Base-by-base conservation (phyloP, 2,797 vertebrate genomes). In the Martes flavigula region DNA sequence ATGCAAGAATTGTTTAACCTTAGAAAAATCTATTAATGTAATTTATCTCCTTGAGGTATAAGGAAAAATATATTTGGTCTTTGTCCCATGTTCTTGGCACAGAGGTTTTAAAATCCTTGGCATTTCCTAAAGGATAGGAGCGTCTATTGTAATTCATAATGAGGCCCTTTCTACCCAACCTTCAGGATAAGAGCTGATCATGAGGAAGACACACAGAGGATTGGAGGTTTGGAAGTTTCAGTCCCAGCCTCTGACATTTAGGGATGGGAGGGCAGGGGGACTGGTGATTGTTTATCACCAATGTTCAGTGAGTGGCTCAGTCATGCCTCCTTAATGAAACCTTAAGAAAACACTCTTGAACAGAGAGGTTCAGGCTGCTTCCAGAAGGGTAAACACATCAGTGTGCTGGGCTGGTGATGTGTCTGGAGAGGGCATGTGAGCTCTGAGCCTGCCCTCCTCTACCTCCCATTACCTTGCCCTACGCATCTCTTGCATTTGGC, bases 31-130 rank as follows among this genome's bases (percentile, higher is more conserved):
- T 85, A 66, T 58, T 38, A 56, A 79, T 93, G 62, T 56, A 64
- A 81, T 81, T 81, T 64, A 79, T 54, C 23, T 90, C 56, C 38
- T 62, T 43, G 54, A 51, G n/a, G 60, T 62, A 32, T 77, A 88
- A 83, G 68, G 35, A 79, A 85, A 88, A 78, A 40, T 40, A 32
- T 60, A 54, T 89, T 78, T 89, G n/a, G 32, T 62, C 70, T 70
- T 85, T 78, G 79, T 62, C 60, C 21, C 40, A 58, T 15, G 27
- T 91, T 91, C 66, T 86, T 87, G 73, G 46, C 64, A 56, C 32
- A 56, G 64, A 90, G 11, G 82, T 93, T 46, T 60, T 90, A 93
- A 90, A 90, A 93, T 78, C 43, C 43, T 72, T 89, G 79, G 86
- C 68, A 51, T 89, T 92, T 96, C 68, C 58, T 75, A n/a, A 84